These are phyloP conservation scores for Hylia prasina DNA, from an alignment of 2,113 vertebrate species.

Conservation along the genomic window DNA sequence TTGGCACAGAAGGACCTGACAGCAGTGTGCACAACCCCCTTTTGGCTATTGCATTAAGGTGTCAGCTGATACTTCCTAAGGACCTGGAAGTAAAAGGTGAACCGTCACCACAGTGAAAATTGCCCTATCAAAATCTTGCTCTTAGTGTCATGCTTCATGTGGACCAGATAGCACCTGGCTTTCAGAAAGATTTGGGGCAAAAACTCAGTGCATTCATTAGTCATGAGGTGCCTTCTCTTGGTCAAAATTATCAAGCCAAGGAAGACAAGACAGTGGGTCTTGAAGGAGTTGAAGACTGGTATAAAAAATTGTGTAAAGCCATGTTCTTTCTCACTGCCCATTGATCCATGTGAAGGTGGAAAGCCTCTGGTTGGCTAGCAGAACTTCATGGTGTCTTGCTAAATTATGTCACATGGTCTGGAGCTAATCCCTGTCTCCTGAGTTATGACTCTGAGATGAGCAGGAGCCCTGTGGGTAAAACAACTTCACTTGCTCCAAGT, in stretches of 20 bases:
- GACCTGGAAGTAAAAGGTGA: background rate
- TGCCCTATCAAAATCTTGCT: background rate
- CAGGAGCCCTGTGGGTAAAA: background rate
- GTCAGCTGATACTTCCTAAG: background rate
- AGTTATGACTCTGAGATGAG: background rate
- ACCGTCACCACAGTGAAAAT: background rate
- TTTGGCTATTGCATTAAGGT: background rate
- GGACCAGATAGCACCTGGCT: background rate
- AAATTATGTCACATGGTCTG: background rate
- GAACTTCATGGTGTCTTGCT: background rate
- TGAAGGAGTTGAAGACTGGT: background rate
- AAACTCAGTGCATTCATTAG: background rate
- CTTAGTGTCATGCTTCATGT: background rate
- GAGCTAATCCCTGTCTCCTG: background rate
- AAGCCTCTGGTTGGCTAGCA: background rate
- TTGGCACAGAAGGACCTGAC: background rate
- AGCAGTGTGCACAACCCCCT: fast-evolving
- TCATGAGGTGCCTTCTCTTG: background rate
- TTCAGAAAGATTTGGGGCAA: background rate
- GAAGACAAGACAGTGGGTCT: background rate
- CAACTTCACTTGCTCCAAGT: background rate
- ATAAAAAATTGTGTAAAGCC: background rate
- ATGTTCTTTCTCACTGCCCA: background rate
- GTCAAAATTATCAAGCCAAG: background rate
- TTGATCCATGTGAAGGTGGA: background rate